phyloP scores from a whole-genome alignment of 2,113 vertebrate species.

The Dicerorhinus sumatrensis region DNA sequence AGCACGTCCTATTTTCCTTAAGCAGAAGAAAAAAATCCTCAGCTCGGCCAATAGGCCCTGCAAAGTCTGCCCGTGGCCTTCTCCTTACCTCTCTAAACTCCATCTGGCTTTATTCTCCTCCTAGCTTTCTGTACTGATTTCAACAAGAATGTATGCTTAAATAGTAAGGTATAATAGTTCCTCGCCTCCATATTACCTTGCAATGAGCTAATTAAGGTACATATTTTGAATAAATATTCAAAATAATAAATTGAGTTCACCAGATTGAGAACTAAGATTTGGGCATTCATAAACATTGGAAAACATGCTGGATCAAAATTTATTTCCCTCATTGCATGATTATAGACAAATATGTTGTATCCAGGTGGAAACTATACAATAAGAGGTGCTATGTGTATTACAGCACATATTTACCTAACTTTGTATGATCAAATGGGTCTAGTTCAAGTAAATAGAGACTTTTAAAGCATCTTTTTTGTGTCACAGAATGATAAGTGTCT shows the following conservation, averaged over 20 bases:
- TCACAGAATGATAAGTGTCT: neutral
- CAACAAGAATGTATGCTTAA: constrained; percentile 1
- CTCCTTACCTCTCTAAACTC: neutral
- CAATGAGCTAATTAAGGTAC: neutral
- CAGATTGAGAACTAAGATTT: neutral
- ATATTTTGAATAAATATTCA: neutral
- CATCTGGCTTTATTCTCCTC: neutral
- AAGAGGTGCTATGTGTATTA: neutral
- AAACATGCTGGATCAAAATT: neutral
- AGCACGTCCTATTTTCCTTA: neutral
- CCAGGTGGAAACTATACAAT: neutral
- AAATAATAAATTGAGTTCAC: neutral
- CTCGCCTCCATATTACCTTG: neutral
- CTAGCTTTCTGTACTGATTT: neutral
- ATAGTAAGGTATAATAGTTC: neutral
- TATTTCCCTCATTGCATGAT: neutral
- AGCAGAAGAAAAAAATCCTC: neutral
- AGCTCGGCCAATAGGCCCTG: neutral
- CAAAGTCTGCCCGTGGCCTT: neutral
- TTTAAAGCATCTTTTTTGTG: neutral
- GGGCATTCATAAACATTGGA: neutral
- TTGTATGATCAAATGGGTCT: neutral
- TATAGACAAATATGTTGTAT: neutral
- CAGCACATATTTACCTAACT: neutral
- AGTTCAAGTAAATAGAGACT: neutral